Conservation (phyloP, 1,140 invertebrate genomes). For the Portunus trituberculatus region DNA sequence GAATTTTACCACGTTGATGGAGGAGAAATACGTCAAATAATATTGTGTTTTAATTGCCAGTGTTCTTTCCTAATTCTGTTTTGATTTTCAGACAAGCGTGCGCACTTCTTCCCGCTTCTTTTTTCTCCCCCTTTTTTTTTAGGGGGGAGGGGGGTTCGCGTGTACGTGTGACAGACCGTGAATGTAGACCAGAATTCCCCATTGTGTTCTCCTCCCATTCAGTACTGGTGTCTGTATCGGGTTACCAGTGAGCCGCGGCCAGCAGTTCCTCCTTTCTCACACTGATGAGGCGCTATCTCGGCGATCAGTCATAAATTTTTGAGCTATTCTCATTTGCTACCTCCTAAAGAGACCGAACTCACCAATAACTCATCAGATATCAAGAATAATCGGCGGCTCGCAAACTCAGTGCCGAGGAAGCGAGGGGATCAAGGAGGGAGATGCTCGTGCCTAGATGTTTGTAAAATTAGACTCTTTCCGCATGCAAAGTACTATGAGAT, state of each 20-base stretch:
- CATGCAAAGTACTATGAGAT: background rate
- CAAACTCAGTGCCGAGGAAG: background rate
- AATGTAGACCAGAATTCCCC: background rate
- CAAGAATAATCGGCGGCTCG: background rate
- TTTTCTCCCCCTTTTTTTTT: too few relatives aligned
- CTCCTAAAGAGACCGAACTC: background rate
- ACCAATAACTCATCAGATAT: background rate
- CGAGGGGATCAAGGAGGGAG: background rate
- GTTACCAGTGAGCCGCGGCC: background rate
- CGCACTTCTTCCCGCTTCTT: background rate
- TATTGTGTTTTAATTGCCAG: background rate
- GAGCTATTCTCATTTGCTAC: background rate
- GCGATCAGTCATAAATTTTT: background rate
- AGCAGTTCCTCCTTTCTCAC: background rate
- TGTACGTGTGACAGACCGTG: background rate
- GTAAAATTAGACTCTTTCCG: background rate
- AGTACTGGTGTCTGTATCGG: background rate
- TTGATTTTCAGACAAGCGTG: background rate
- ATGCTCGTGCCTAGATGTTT: background rate
- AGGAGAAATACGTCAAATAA: background rate
- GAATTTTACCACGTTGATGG: background rate
- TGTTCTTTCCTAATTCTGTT: slow-evolving; percentile 9
- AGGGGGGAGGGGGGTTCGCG: too few relatives aligned
- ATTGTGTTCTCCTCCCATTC: background rate
- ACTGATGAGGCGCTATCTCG: background rate